phyloP scores from a whole-genome alignment of 2,113 vertebrate genomes.

The Siniperca chuatsi region DNA sequence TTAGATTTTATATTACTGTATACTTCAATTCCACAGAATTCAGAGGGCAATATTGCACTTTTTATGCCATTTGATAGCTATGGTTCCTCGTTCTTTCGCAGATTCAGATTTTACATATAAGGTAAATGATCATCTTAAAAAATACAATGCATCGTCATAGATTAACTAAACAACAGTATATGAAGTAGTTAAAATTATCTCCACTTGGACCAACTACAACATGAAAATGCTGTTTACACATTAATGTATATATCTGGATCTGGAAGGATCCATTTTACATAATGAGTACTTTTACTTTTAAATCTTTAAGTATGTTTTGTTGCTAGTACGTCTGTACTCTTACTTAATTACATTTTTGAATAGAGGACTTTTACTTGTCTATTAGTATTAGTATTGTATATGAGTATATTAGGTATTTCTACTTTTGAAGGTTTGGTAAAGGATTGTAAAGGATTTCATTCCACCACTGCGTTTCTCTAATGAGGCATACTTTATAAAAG shows the following conservation, averaged over 20 bases:
- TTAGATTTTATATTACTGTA: not conserved
- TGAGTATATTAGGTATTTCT: not conserved
- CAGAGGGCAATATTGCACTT: not conserved
- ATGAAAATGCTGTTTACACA: not conserved
- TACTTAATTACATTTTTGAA: not conserved
- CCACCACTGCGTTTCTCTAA: not conserved
- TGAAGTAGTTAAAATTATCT: not conserved
- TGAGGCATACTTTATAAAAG: not conserved
- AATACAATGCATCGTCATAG: not conserved
- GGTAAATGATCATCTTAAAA: not conserved
- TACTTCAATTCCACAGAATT: not conserved
- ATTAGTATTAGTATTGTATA: too few relatives aligned
- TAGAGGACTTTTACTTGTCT: too few relatives aligned
- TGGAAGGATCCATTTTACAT: not conserved
- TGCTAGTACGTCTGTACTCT: not conserved
- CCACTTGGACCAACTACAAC: not conserved
- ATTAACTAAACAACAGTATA: not conserved
- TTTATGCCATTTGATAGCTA: not conserved
- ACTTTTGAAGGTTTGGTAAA: not conserved
- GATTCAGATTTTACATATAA: not conserved
- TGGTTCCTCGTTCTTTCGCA: not conserved
- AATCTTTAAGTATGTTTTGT: not conserved
- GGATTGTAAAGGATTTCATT: not conserved
- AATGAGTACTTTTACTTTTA: not conserved
- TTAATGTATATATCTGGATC: not conserved